phyloP scores from a whole-genome alignment of 2,888 invertebrate species.

The Eugnorisma glareosa region DNA sequence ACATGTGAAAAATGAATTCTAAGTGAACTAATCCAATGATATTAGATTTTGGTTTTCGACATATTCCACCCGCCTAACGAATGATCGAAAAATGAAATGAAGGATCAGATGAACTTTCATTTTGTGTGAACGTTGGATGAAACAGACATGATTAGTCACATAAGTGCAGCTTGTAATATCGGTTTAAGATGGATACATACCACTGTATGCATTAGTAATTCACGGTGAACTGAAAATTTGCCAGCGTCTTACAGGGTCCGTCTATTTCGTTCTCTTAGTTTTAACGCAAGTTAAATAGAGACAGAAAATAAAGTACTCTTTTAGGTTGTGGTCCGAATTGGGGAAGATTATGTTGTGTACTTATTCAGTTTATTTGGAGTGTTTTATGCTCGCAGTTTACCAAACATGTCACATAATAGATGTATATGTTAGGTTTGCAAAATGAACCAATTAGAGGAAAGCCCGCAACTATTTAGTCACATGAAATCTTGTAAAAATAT shows the following conservation, averaged over 20 bases:
- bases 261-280: slow-evolving; percentile 41
- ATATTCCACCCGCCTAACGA: neutral
- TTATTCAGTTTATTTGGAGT: neutral
- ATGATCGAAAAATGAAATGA: neutral
- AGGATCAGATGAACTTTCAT: neutral
- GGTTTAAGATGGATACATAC: neutral
- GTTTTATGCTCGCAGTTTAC: neutral
- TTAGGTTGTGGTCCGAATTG: slow-evolving; percentile 41
- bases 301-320: slow-evolving; percentile 29
- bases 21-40: too few relatives aligned
- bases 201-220: slow-evolving; percentile 41
- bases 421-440: neutral
- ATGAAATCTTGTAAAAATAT: neutral
- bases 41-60: too few relatives aligned
- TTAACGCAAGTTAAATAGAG: slow-evolving; percentile 41
- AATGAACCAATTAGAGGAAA: neutral
- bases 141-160: neutral
- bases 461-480: neutral
- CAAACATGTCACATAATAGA: neutral
- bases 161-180: neutral
- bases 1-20: too few relatives aligned
- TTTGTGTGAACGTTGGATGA: neutral
- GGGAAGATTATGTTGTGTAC: neutral
- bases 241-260: neutral
- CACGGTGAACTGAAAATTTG: slow-evolving; percentile 40